Evolutionary conservation across 1,140 invertebrate genomes (phyloP).

Genomic region (Drosophila pallidifrons): DNA sequence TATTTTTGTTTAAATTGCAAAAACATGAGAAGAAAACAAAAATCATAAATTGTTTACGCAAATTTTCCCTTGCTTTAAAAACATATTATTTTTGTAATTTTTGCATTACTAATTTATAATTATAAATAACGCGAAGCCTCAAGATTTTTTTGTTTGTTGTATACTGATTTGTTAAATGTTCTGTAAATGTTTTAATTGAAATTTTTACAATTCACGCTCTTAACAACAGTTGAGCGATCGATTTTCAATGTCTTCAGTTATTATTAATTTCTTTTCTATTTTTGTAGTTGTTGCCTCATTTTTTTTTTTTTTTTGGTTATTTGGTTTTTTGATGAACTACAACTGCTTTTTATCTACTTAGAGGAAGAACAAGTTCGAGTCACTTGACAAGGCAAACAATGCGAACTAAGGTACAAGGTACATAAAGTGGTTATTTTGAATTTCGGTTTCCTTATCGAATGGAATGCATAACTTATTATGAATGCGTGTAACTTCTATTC

Average conservation of each 20-base stretch:
- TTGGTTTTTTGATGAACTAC: conserved; percentile 30
- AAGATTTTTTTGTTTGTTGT: not conserved
- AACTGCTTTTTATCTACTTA: conserved; percentile 29
- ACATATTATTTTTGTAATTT: conserved; percentile 8
- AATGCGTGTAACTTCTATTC: conserved; percentile 12
- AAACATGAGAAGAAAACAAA: conserved; percentile 3
- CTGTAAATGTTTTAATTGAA: not conserved
- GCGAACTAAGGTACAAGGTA: conserved; percentile 12
- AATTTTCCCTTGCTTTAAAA: conserved; percentile 3
- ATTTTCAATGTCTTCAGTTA: conserved; percentile 12
- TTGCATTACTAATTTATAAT: conserved; percentile 9
- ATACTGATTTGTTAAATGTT: not conserved
- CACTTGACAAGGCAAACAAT: conserved; percentile 7
- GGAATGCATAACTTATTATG: not conserved
- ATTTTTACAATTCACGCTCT: conserved; percentile 9
- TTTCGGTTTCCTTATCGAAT: conserved; percentile 8
- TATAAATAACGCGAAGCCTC: not conserved
- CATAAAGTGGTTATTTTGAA: conserved; percentile 21
- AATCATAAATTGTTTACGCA: conserved; percentile 10
- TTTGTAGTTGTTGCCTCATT: not conserved
- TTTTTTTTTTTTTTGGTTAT: not conserved
- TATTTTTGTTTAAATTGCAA: conserved; percentile 20
- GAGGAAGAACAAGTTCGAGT: not conserved
- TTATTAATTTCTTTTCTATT: conserved; percentile 5
- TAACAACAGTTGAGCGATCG: conserved; percentile 30